Percentiles rank a stretch among this genome's conserved stretches.
Evolutionary conservation across 2,888 invertebrate species (phyloP).

Genomic region (Drosophila sordidapex): DNA sequence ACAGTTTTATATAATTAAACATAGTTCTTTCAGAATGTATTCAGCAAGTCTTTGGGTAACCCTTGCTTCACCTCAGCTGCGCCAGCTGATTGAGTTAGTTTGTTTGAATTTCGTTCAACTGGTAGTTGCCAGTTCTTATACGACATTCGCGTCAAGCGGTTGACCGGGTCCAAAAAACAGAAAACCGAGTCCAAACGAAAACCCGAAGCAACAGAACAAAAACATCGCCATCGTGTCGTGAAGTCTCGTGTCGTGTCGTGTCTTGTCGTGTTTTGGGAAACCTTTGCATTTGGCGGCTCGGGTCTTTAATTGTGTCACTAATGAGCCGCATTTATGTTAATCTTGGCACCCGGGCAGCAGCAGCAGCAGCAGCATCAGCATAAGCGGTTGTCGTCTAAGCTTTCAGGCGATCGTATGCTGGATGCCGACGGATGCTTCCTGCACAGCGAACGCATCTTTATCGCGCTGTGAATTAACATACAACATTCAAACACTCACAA

Average conservation of each 20-base stretch:
- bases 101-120: conserved; percentile 58
- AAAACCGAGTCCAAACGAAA: conserved; percentile 12
- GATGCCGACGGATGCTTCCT: conserved; percentile 27
- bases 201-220: conserved; percentile 15
- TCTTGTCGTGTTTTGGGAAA: conserved; percentile 21
- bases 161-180: conserved; percentile 36
- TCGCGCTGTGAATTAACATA: conserved; percentile 65
- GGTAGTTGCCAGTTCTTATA: conserved; percentile 67
- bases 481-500: conserved; percentile 49
- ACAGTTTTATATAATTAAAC: too few species aligned
- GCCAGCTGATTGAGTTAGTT: conserved; percentile 60
- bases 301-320: conserved; percentile 79
- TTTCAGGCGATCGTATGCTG: conserved; percentile 52
- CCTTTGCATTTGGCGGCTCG: conserved; percentile 45
- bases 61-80: conserved; percentile 45
- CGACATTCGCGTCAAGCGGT: conserved; percentile 70
- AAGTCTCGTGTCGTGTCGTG: conserved; percentile 4
- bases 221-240: conserved; percentile 10
- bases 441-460: conserved; percentile 50
- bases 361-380: not conserved
- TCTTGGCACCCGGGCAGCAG: conserved; percentile 69
- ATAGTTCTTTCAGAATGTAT: too few species aligned
- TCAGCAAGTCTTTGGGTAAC: not conserved
- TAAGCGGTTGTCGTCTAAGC: conserved; percentile 53
- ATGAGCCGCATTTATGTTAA: conserved; percentile 81